Evolutionary conservation across 2,113 vertebrate species (phyloP), one percentile per base, ranked within the genome.

Genomic region (Cryptoleucopteryx plumbea): DNA sequence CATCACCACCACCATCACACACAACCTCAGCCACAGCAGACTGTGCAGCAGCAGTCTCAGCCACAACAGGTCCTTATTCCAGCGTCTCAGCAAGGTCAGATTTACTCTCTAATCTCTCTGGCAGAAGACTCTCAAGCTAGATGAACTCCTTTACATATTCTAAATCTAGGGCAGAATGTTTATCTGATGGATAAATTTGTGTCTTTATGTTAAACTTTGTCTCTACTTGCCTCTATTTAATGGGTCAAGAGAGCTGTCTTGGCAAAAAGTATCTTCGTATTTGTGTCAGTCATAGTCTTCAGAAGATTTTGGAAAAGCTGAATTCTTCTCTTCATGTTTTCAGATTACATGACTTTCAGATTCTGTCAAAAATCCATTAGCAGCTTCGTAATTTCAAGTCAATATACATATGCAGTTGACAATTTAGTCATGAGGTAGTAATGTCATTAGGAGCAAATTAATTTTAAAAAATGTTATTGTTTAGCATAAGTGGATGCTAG

Each of bases 61-160:
- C 96, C 98, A 31, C 98, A 98, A 4, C 99, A 99, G 94, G 98
- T 99, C 84, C 98, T 99, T 90, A 98, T 99, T 97, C 99, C 99
- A 74, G 98, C 99, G 1, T 98, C 99, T 67, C 99, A 99, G 97
- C 99, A 99, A 98, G 99, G 99, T 99, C 32, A 96, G 98, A 43
- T 26, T 23, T 55, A 32, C 50, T 70, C 23, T 48, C 18, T 89
- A 47, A 90, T 43, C 14, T 40, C 19, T 90, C 58, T 91, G 67
- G 12, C 20, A 58, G 59, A 89, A 83, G 34, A 34, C 16, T 71
- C 26, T 84, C 19, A 72, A 82, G 31, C 61, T 75, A 82, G 48
- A 90, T 31, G 34, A 63, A 23, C 61, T 88, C 19, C 16, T 16
- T 62, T 32, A 31, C 36, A 9, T 55, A 48, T 58, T 93, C 22